Evolutionary conservation across 2,888 invertebrate species (phyloP), one percentile per base, ranked within the genome.

Genomic region (Serripes groenlandicus): DNA sequence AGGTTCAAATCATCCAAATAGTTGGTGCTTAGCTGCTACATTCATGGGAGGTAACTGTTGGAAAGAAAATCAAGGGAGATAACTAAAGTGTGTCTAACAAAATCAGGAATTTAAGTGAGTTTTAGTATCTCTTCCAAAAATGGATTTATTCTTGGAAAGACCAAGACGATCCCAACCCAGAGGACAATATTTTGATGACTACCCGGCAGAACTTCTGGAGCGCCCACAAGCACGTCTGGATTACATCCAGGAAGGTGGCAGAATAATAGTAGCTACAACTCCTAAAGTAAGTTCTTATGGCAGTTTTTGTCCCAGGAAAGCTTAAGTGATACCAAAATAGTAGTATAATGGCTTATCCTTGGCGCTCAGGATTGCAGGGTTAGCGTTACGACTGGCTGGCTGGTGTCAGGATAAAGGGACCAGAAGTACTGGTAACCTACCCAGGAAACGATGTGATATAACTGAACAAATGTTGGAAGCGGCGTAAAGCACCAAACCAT

Each of bases 221-320:
- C 81, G 85, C 3, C 85, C 85, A 34, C 69, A 56, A 30, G 74
- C 85, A 21, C 78, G 85, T 32, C 70, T 81, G 35, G 85, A 85
- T 60, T 85, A 78, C 52, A 69, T 81, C 9, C 75, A 78, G 26
- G 82, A 83, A 26, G 75, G 75, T 54, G 56, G 66, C 3, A 58
- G 75, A 52, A 78, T 83, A 1, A 66, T 66, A 15, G 66, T 66
- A 1, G 66, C 66, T 3, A 66, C 66, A 66, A 66, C 42, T 1
- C 26, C 66, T 26, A 42, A 21, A 42, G 66, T 66, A 66, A 66
- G 66, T 66, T 34, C 5, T n/a, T n/a, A n/a, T n/a, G n/a, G n/a
- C n/a, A n/a, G n/a, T n/a, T n/a, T n/a, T n/a, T n/a, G 3, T 3
- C 1, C 49, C 15, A 49, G 49, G 7, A 49, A 21, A 49, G 49